A percentile compares a stretch with the other conserved stretches of the same genome.
Evolutionary conservation across 1,140 invertebrate species (phyloP).

Genomic region (Rhopalosiphum padi): DNA sequence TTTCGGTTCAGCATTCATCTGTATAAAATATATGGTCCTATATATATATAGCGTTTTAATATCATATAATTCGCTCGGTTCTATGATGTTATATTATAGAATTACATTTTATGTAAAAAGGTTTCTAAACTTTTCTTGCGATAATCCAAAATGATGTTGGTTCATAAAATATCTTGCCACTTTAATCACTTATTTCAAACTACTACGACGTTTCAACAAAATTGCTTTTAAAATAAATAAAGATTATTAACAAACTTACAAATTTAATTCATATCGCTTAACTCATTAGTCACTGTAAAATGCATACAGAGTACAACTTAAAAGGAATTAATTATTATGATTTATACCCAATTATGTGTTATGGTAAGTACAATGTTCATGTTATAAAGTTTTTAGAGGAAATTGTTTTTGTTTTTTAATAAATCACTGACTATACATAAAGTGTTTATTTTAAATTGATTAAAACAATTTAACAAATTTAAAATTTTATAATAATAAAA

Average conservation of each 20-base stretch:
- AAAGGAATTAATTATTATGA: neutral
- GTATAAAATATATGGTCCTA: neutral
- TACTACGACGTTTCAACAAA: neutral
- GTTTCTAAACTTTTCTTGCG: neutral
- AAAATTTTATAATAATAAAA: neutral
- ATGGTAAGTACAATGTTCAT: neutral
- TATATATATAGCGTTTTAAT: neutral
- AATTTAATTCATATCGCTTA: neutral
- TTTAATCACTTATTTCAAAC: constrained; percentile 18
- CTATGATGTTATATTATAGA: neutral
- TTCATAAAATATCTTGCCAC: constrained; percentile 19
- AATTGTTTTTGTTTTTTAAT: neutral
- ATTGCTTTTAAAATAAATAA: constrained; percentile 16
- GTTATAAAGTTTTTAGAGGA: neutral
- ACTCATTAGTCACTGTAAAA: neutral
- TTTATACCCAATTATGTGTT: neutral
- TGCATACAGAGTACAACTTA: neutral
- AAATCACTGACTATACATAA: neutral
- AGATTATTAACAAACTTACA: neutral
- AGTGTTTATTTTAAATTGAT: neutral
- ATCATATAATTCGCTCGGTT: neutral
- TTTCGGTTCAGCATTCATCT: neutral
- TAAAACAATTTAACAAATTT: neutral
- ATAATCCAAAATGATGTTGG: neutral
- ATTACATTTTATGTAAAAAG: neutral